A percentile compares a stretch with the other conserved stretches of the same genome.
phyloP scores from a whole-genome alignment of 2,888 invertebrate species.

The Tenthredo mesomela region DNA sequence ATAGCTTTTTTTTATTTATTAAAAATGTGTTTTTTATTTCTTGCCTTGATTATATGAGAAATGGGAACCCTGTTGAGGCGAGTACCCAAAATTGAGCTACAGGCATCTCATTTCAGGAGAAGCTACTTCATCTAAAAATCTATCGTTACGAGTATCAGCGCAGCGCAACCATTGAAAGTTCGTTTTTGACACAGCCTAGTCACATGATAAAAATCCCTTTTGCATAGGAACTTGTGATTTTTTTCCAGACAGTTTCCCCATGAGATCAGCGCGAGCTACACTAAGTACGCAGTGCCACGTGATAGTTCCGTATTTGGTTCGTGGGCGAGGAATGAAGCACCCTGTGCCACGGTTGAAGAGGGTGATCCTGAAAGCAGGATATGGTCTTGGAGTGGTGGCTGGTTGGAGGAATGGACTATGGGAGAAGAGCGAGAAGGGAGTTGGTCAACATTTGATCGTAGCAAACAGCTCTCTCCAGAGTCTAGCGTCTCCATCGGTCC shows the following conservation, averaged over 20 bases:
- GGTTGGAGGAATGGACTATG: slow-evolving; percentile 28
- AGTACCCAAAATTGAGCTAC: too few species aligned
- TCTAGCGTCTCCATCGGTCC: slow-evolving; percentile 56
- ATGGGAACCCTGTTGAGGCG: too few species aligned
- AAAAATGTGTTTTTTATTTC: too few species aligned
- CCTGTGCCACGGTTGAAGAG: slow-evolving; percentile 11
- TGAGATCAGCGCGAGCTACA: background rate
- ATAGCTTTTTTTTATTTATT: too few species aligned
- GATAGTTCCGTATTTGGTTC: slow-evolving; percentile 30
- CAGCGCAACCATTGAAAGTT: too few species aligned
- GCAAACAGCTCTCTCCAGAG: slow-evolving; percentile 66
- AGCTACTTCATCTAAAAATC: too few species aligned
- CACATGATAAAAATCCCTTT: too few species aligned
- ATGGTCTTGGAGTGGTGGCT: slow-evolving; percentile 63
- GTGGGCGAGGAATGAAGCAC: slow-evolving; percentile 4
- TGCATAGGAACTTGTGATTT: too few species aligned
- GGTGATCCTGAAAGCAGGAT: slow-evolving; percentile 66
- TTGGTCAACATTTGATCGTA: slow-evolving; percentile 73
- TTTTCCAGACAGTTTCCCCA: background rate
- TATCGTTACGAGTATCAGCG: too few species aligned
- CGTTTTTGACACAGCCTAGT: too few species aligned
- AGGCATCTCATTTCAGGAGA: too few species aligned
- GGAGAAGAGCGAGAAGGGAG: slow-evolving; percentile 56
- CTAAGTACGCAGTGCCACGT: background rate
- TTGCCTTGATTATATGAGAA: too few species aligned